These are phyloP conservation scores for Drosophila pachea DNA, from an alignment of 1,140 invertebrate genomes.

Conservation along the genomic window DNA sequence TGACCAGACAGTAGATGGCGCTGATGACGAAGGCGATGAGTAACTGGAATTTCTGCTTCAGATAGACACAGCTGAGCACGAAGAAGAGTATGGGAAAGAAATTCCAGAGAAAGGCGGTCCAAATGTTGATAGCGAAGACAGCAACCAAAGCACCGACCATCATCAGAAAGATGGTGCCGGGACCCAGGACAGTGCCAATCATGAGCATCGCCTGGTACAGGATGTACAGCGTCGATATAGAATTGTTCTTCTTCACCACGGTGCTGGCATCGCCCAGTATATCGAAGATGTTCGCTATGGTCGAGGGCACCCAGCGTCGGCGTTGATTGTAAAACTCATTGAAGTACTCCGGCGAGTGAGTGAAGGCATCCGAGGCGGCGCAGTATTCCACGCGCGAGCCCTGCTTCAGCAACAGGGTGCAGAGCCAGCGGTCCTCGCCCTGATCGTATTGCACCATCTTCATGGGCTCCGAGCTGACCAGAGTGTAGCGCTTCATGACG, in stretches of 20 bases:
- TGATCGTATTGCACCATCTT: constrained; percentile 97
- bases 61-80: constrained; percentile 86
- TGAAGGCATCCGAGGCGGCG: constrained; percentile 94
- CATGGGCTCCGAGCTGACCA: constrained; percentile 87
- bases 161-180: constrained; percentile 93
- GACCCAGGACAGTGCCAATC: constrained; percentile 78
- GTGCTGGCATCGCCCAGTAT: constrained; percentile 86
- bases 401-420: constrained; percentile 90
- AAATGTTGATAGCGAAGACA: constrained; percentile 88
- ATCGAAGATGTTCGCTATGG: constrained; percentile 93
- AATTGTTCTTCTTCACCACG: constrained; percentile 89
- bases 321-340: constrained; percentile 94
- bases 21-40: constrained; percentile 88
- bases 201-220: constrained; percentile 86
- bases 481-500: constrained; percentile 93
- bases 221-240: constrained; percentile 91
- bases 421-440: constrained; percentile 93
- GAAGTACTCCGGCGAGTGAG: constrained; percentile 92
- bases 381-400: constrained; percentile 94
- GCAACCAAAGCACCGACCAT: constrained; percentile 92
- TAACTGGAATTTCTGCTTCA: constrained; percentile 86
- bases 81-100: constrained; percentile 87
- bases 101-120: constrained; percentile 88
- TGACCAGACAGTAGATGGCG: constrained; percentile 90
- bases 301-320: constrained; percentile 93